A percentile compares a stretch with the other conserved stretches of the same genome.
These are phyloP conservation scores for Halcyon senegalensis DNA, from an alignment of 2,113 vertebrate species.

Conservation along the genomic window DNA sequence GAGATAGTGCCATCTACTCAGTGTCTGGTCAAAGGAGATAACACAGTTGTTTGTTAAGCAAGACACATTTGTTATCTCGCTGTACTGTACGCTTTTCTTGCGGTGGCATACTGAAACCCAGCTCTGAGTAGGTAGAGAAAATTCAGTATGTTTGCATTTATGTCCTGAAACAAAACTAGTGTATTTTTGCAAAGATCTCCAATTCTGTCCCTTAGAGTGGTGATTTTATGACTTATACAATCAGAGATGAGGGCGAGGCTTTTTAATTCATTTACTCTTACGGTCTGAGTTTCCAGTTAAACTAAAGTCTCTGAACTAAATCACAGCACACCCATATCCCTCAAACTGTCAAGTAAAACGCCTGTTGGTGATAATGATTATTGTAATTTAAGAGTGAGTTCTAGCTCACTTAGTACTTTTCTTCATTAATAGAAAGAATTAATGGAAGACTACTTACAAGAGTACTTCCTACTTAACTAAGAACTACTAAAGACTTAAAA, in stretches of 20 bases:
- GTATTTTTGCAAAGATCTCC: not conserved
- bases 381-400: not conserved
- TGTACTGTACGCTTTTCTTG: not conserved
- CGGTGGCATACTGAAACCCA: not conserved
- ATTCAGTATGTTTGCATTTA: not conserved
- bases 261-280: not conserved
- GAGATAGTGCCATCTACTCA: not conserved
- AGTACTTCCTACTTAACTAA: not conserved
- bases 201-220: not conserved
- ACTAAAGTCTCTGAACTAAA: not conserved
- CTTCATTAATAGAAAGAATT: not conserved
- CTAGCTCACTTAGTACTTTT: not conserved
- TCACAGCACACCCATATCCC: not conserved
- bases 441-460: not conserved
- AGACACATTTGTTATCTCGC: constrained; percentile 7
- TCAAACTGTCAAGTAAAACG: not conserved
- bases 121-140: not conserved
- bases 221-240: not conserved
- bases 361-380: constrained; percentile 5
- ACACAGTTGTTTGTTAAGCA: not conserved
- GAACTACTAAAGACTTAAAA: not conserved
- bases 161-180: not conserved
- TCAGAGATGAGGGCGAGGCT: not conserved
- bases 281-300: not conserved
- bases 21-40: constrained; percentile 42